phyloP scores from a whole-genome alignment of 2,888 invertebrate species.

The Xanthorhoe designata region DNA sequence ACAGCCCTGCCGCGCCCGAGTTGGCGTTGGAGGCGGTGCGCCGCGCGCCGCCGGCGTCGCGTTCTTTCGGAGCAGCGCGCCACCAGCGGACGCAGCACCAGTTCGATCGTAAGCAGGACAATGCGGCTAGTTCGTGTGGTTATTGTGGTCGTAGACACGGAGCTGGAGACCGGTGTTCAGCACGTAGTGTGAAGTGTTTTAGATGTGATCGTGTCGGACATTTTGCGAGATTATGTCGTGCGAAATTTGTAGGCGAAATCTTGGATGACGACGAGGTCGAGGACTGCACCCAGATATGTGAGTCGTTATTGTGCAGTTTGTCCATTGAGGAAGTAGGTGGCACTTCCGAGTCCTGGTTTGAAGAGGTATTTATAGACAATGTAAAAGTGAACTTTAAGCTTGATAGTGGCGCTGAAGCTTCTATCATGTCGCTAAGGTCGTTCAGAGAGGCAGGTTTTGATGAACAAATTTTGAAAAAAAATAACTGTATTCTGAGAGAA shows the following conservation, averaged over 20 bases:
- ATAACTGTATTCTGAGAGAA: constrained; percentile 11
- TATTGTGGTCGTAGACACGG: constrained; percentile 13
- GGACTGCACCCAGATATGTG: constrained; percentile 14
- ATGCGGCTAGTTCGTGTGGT: not conserved
- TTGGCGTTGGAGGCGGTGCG: constrained; percentile 3
- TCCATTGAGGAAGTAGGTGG: constrained; percentile 11
- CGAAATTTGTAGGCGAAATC: constrained; percentile 5
- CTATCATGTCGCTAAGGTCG: constrained; percentile 8
- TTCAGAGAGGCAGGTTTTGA: constrained; percentile 11
- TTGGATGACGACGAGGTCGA: constrained; percentile 8
- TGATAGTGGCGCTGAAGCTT: constrained; percentile 16
- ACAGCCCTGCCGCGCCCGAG: constrained; percentile 1
- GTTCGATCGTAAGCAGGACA: not conserved
- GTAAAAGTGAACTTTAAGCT: constrained; percentile 16
- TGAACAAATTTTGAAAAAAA: constrained; percentile 12
- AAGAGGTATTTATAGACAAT: constrained; percentile 6
- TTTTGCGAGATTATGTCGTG: constrained; percentile 11
- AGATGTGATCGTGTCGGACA: constrained; percentile 9
- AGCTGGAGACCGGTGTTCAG: constrained; percentile 5
- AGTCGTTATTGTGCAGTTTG: constrained; percentile 18
- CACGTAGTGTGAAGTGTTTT: constrained; percentile 24
- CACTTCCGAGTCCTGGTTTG: constrained; percentile 9
- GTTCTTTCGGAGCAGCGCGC: constrained; percentile 1
- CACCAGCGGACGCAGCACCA: not conserved
- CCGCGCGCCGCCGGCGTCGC: no score